Conservation (phyloP, 92 coral and sea anemone genomes). For the Pocillopora meandrina region DNA sequence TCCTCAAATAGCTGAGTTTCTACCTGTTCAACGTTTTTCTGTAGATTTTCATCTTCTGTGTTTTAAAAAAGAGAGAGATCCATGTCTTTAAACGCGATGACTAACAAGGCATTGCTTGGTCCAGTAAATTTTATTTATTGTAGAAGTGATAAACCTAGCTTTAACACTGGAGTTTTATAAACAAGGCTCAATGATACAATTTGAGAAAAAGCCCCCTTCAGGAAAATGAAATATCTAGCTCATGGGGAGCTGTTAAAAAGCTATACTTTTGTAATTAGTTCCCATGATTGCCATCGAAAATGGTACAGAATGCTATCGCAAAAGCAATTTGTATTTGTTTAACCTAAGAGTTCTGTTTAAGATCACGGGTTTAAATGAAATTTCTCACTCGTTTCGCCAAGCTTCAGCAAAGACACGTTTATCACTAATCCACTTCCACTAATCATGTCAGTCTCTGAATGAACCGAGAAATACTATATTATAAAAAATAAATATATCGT, state of each 20-base stretch:
- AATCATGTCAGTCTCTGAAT: not conserved
- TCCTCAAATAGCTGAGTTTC: not conserved
- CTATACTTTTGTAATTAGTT: no score
- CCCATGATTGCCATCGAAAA: no score
- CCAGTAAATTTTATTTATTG: not conserved
- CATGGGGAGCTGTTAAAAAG: no score
- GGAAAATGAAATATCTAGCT: no score
- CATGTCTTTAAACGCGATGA: not conserved
- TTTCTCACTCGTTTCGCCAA: no score
- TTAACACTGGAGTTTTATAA: not conserved
- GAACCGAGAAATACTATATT: not conserved
- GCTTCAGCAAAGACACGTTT: no score
- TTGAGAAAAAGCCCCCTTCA: no score
- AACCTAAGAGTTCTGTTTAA: no score
- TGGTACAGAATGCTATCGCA: no score
- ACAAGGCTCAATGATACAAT: no score
- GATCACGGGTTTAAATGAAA: no score
- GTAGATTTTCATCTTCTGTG: slow-evolving; percentile 20
- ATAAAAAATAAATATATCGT: not conserved
- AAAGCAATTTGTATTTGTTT: no score
- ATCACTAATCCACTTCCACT: not conserved
- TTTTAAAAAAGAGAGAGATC: not conserved
- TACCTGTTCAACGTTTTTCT: not conserved
- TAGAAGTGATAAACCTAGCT: not conserved
- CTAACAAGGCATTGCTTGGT: not conserved